Base-by-base conservation (phyloP, 2,888 invertebrate species). In the Abrostola triplasia region DNA sequence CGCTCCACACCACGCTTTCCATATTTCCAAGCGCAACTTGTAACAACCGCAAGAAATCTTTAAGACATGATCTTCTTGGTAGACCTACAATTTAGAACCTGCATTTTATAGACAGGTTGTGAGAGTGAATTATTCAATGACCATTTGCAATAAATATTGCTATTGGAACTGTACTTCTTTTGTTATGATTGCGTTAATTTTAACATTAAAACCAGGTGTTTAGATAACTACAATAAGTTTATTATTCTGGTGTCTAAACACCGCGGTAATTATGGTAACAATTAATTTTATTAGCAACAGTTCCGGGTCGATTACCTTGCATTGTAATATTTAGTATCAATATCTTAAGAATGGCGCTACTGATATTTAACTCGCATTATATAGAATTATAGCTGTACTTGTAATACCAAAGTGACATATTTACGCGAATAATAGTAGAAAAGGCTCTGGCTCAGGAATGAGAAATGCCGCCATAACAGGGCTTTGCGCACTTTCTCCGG, bases 381-480 rank as follows among this genome's bases (percentile, higher is more conserved):
- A 72, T 80, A 79, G 82, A 77, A 78, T 81, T 79, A 76, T 71
- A 77, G 73, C 68, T 64, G 73, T 86, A 81, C 78, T 83, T 59
- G 83, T 79, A 82, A 83, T 81, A 77, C 72, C 78, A 61, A 81
- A 79, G 84, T 81, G 86, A 85, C 84, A 86, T 85, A 88, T 89
- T 89, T 89, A 88, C 82, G 85, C 84, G 81, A 85, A 85, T 90
- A 90, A 89, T 88, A 86, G 88, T 88, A 87, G 87, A 89, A 90
- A 91, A 89, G 88, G 88, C 86, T 83, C 56, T 68, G 70, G 68
- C 77, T 73, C 84, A 87, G 90, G 91, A 90, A 91, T 92, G 90
- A 92, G 92, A 91, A 92, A 92, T 90, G 86, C 87, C 83, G 87
- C 90, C 88, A 88, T 90, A 91, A 91, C 90, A 91, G 92, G 92